These are phyloP conservation scores for Thymelicus acteon DNA, from an alignment of 2,888 invertebrate species.

Conservation along the genomic window DNA sequence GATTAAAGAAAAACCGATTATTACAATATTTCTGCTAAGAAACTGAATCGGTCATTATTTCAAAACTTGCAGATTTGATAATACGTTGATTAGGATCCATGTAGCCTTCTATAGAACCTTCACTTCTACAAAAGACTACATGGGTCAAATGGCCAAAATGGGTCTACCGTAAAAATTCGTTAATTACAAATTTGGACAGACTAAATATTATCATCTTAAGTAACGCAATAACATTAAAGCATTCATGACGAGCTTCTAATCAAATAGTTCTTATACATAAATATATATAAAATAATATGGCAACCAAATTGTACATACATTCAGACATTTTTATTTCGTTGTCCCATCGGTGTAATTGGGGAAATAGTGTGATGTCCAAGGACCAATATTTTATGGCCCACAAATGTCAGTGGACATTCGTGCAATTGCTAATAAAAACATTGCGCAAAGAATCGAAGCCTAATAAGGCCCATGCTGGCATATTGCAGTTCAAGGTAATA, in stretches of 20 bases:
- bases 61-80: neutral
- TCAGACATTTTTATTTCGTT: conserved; percentile 32
- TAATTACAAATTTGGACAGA: conserved; percentile 41
- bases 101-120: too few relatives aligned
- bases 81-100: neutral
- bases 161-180: conserved; percentile 29
- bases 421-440: neutral
- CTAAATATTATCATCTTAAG: conserved; percentile 38
- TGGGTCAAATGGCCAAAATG: conserved; percentile 12
- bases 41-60: neutral
- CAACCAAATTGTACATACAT: conserved; percentile 58
- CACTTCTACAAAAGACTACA: neutral
- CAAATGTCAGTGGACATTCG: neutral
- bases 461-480: conserved; percentile 46
- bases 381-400: neutral
- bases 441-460: conserved; percentile 3
- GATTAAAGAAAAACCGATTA: too few relatives aligned
- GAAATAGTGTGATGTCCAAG: conserved; percentile 19
- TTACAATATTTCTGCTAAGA: neutral
- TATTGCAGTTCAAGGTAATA: conserved; percentile 30
- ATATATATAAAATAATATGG: conserved; percentile 54
- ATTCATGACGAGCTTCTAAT: conserved; percentile 38
- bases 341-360: conserved; percentile 24
- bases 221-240: conserved; percentile 41
- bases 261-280: conserved; percentile 39